Conservation (phyloP, 2,888 invertebrate species). For the Yponomeuta malinellus region DNA sequence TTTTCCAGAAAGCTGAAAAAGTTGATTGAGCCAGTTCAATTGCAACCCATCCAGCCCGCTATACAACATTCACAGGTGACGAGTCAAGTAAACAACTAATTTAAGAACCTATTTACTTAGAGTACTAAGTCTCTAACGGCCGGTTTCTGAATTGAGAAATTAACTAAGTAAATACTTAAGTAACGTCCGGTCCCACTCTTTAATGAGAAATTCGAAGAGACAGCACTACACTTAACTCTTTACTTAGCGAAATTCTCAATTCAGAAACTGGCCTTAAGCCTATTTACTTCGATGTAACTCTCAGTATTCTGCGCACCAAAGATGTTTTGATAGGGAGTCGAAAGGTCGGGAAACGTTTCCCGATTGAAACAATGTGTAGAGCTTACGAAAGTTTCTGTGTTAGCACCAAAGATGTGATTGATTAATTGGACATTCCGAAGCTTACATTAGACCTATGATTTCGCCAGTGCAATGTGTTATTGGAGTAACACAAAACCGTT, state of each 20-base stretch:
- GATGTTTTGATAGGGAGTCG: no score
- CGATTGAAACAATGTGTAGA: neutral
- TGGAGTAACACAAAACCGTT: no score
- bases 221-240: no score
- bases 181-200: no score
- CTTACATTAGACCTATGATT: neutral
- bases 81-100: neutral
- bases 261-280: neutral
- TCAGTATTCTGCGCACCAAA: constrained; percentile 13
- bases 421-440: constrained; percentile 4
- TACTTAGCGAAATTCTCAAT: no score
- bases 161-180: no score
- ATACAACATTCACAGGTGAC: neutral
- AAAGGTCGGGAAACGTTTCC: no score
- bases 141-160: no score
- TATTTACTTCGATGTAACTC: constrained; percentile 16
- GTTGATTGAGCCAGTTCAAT: constrained; percentile 35
- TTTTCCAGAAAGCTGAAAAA: constrained; percentile 45
- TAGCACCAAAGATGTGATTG: constrained; percentile 24
- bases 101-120: constrained; percentile 25
- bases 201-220: no score
- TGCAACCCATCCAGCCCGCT: constrained; percentile 16
- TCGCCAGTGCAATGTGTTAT: neutral
- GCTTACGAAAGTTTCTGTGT: constrained; percentile 23
- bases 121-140: no score